Percentiles rank a stretch among this genome's conserved stretches.
These are phyloP conservation scores for Oreochromis grahami DNA, from an alignment of 2,797 vertebrate genomes.

Conservation along the genomic window DNA sequence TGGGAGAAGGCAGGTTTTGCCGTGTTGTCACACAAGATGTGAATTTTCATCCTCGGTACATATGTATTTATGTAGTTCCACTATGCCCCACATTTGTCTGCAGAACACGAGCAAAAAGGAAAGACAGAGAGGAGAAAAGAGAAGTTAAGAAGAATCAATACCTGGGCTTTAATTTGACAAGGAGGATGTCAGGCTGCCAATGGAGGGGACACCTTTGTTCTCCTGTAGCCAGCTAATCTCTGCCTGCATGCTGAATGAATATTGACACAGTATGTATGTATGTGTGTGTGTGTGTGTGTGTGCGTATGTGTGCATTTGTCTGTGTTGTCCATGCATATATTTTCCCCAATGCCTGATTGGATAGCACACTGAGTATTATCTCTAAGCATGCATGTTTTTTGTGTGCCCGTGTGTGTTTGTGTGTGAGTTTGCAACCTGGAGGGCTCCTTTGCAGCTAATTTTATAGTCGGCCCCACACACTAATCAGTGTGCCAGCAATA, in stretches of 20 bases:
- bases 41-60: neutral
- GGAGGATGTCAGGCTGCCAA: conserved; percentile 78
- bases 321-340: conserved; percentile 32
- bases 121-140: neutral
- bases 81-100: conserved; percentile 68
- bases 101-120: conserved; percentile 65
- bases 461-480: conserved; percentile 55
- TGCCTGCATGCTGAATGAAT: conserved; percentile 80
- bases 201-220: conserved; percentile 87
- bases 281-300: neutral
- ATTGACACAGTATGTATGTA: conserved; percentile 77
- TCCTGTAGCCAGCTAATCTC: conserved; percentile 85
- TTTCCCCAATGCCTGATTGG: conserved; percentile 18
- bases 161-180: conserved; percentile 85
- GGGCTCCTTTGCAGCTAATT: conserved; percentile 68
- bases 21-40: neutral
- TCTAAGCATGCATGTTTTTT: conserved; percentile 14
- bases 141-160: conserved; percentile 80
- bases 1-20: conserved; percentile 16
- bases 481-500: conserved; percentile 75
- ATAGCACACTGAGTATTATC: conserved; percentile 12
- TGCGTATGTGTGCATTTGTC: conserved; percentile 22
- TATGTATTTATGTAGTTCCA: neutral
- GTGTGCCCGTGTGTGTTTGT: neutral
- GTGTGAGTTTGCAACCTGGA: conserved; percentile 25